Conservation (phyloP, 2,797 vertebrate genomes). For the Bufotes viridis region DNA sequence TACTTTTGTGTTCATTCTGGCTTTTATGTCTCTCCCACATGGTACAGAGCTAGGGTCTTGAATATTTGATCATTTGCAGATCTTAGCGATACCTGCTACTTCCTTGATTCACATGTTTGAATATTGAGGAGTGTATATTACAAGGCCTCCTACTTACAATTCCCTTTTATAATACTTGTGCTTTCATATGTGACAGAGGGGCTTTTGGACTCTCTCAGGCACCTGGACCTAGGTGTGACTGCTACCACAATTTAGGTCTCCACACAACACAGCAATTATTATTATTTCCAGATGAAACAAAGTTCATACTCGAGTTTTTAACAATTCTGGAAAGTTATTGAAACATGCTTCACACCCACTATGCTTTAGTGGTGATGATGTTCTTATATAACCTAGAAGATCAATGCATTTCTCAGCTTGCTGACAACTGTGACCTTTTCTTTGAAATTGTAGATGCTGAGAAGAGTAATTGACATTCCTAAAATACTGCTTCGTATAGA, state of each 20-base stretch:
- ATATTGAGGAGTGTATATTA: no score
- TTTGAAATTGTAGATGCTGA: background rate
- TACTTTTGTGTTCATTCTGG: no score
- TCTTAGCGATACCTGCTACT: no score
- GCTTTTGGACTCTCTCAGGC: background rate
- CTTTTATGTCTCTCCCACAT: no score
- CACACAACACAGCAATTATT: background rate
- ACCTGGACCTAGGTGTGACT: background rate
- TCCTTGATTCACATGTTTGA: no score
- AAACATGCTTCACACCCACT: background rate
- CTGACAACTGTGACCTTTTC: conserved; percentile 1
- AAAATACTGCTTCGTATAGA: background rate
- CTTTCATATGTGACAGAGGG: background rate
- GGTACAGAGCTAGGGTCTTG: no score
- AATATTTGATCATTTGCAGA: no score
- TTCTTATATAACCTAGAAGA: conserved; percentile 5
- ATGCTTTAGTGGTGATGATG: background rate
- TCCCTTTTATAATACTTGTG: no score
- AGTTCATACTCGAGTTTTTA: background rate
- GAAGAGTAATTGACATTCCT: background rate
- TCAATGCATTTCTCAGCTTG: conserved; percentile 12
- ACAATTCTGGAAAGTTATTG: background rate
- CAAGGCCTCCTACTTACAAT: no score
- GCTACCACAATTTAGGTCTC: background rate
- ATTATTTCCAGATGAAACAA: background rate